Evolutionary conservation across 2,113 vertebrate genomes (phyloP), one percentile per base, ranked within the genome.

Genomic region (Gobiocypris rarus): DNA sequence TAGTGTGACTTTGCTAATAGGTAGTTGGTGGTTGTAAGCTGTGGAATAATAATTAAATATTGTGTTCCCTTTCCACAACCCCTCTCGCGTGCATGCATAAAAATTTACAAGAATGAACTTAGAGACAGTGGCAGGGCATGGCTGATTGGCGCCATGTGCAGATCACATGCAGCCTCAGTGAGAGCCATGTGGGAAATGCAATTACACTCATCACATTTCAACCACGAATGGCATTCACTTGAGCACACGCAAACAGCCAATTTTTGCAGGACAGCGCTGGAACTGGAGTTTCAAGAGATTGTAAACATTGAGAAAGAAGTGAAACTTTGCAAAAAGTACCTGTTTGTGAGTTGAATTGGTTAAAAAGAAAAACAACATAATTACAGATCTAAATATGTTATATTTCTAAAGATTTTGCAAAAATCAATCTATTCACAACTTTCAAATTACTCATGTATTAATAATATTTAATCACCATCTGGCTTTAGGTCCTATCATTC

Each of bases 91-190:
- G 3, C 24, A 43, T 0, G 24, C 28, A 52, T 9, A 38, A 9
- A 28, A 15, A 79, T 38, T 38, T 9, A 45, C 38, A 83, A 17
- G 26, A 28, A 26, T n/a, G 54, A 6, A 61, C 24, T 63, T 45
- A 74, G n/a, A 70, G 4, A 82, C 8, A 58, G n/a, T 28, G 45
- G 24, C n/a, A 59, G 38, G 61, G 63, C 54, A 75, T 56, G 74
- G 61, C 15, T 82, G 22, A 77, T 58, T 59, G 67, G 17, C n/a
- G 43, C 59, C 86, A 87, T 85, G 63, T 63, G 84, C 79, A 50
- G 26, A 65, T 88, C 86, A 89, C 63, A 75, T 61, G 69, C 63
- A 63, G 14, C 26, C 69, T 34, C 69, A 56, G 13, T 26, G 71
- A 63, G 24, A 59, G 63, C 75, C 67, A 73, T 84, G 54, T 31